A percentile compares a stretch with the other conserved stretches of the same genome.
Conservation (phyloP, 2,113 vertebrate genomes). For the human (Homo sapiens) region DNA sequence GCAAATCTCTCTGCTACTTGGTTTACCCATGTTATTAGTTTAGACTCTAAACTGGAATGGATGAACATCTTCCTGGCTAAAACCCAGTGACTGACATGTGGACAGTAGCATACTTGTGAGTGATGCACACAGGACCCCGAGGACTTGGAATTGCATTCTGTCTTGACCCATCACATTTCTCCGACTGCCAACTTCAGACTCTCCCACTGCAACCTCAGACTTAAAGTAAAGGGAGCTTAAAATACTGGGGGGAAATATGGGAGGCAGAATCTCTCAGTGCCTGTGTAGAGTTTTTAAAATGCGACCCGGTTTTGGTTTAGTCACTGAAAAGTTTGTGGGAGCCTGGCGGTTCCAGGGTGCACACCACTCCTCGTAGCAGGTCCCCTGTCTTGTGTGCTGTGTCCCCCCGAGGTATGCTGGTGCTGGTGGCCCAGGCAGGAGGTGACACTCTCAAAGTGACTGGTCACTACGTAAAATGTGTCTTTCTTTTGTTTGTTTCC, state of each 20-base stretch:
- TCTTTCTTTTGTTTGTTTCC: slow-evolving; percentile 80
- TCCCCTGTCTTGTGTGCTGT: background rate
- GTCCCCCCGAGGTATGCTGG: rapidly evolving
- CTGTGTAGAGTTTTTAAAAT: background rate
- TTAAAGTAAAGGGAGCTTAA: background rate
- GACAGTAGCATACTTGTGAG: background rate
- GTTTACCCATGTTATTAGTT: background rate
- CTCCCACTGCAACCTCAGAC: background rate
- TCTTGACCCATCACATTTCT: background rate
- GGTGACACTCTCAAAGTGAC: background rate
- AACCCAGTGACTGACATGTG: background rate
- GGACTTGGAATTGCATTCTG: background rate
- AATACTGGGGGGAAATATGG: too few species aligned
- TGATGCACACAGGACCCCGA: background rate
- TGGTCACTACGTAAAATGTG: slow-evolving; percentile 63
- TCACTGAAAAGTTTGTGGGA: background rate
- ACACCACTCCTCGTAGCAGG: rapidly evolving
- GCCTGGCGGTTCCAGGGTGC: background rate
- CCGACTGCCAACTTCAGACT: background rate
- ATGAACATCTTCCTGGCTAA: background rate
- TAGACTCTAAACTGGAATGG: background rate
- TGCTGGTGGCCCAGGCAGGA: background rate
- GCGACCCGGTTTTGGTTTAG: background rate
- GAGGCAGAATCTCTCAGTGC: background rate
- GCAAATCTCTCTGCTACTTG: background rate